Evolutionary conservation across 2,888 invertebrate genomes (phyloP), one percentile per base, ranked within the genome.

Genomic region (Nymphalis urticae): DNA sequence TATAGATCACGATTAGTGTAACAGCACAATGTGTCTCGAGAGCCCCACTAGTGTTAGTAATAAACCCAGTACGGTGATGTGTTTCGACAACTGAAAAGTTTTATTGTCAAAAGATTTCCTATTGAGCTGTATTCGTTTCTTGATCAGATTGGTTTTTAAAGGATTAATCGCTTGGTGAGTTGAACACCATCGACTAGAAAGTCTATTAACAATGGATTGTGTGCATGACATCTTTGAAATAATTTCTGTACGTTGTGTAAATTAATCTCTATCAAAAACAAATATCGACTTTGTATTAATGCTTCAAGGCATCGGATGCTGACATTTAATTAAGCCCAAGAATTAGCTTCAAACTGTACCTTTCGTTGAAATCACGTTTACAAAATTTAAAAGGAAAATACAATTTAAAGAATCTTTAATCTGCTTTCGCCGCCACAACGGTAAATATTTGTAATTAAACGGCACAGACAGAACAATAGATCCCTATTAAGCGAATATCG

Each of bases 1-100:
- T 84, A 89, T 89, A 84, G 82, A 86, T 87, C 80, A 84, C 82
- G 82, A 88, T 89, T 88, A 81, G 82, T 82, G 87, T 89, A 88
- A 81, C 81, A 82, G 77, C 79, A 81, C 79, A 82, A 86, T 82
- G 82, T 73, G 76, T 75, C 88, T 84, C 88, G 71, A 75, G 87
- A 85, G 88, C 79, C 79, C 56, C 80, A 80, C 72, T 74, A 67
- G 62, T 54, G 65, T 58, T 58, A 69, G 73, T 72, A 76, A 76
- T 77, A 75, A 75, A 74, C 73, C 62, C 73, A 73, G 72, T 71
- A 68, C 64, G 72, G 75, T 74, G 76, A 75, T 75, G 75, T 72
- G 73, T 72, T 74, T 56, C 54, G 54, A 56, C 54, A 56, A 75
- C 62, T 72, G 72, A 72, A 69, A 69, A 70, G 32, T 72, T 67